Conservation (phyloP, 2,113 vertebrate species). For the Ammodytes marinus region DNA sequence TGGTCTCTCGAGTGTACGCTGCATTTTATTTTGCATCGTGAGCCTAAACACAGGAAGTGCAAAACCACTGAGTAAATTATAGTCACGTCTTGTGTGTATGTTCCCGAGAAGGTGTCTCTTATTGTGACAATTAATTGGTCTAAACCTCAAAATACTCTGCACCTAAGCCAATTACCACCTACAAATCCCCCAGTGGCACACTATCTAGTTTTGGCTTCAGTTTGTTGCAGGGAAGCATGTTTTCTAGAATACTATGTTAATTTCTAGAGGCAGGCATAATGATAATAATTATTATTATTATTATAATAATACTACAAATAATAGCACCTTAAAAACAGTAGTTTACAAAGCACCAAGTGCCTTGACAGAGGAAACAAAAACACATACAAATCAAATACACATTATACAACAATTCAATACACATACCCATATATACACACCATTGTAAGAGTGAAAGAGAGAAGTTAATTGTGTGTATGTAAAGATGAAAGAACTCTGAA, state of each 20-base stretch:
- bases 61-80: background rate
- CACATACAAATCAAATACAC: no score
- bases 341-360: no score
- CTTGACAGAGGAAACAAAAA: no score
- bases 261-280: background rate
- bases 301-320: no score
- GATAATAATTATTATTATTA: no score
- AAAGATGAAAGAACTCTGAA: no score
- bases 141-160: background rate
- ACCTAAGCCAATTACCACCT: background rate
- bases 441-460: no score
- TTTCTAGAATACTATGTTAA: background rate
- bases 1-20: conserved; percentile 2
- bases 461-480: no score
- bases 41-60: conserved; percentile 3
- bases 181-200: background rate
- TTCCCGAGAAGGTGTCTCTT: conserved; percentile 7
- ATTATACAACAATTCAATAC: no score
- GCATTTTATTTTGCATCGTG: conserved; percentile 18
- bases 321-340: no score
- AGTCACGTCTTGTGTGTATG: background rate
- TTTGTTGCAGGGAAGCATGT: conserved; percentile 4
- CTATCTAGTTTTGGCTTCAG: background rate
- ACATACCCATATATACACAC: no score
- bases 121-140: background rate